A percentile compares a stretch with the other conserved stretches of the same genome.
These are phyloP conservation scores for Drosophila mimica DNA, from an alignment of 2,888 invertebrate species.

Conservation along the genomic window DNA sequence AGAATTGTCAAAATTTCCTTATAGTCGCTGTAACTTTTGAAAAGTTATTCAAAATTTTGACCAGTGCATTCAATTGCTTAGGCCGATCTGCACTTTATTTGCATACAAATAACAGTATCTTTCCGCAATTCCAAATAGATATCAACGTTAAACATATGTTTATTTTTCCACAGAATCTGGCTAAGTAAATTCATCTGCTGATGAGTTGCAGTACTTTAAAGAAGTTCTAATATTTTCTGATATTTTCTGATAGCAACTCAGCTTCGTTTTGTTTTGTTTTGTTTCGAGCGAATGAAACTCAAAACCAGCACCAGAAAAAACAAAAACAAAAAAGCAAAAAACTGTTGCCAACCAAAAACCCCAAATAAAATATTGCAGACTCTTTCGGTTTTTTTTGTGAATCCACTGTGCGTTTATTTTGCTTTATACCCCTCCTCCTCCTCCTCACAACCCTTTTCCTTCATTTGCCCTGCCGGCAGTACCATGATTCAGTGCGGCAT, in stretches of 20 bases:
- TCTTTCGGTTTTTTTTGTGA: slow-evolving; percentile 4
- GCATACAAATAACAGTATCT: not conserved
- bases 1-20: not conserved
- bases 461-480: not conserved
- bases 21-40: not conserved
- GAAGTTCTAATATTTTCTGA: slow-evolving; percentile 13
- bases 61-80: not conserved
- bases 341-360: not conserved
- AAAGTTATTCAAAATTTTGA: not conserved
- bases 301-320: slow-evolving; percentile 11
- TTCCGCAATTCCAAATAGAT: not conserved
- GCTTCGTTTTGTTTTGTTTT: not conserved
- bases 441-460: too few species aligned
- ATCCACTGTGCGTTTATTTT: slow-evolving; percentile 25
- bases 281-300: slow-evolving; percentile 36
- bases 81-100: not conserved
- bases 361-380: slow-evolving; percentile 10
- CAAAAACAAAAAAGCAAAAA: not conserved
- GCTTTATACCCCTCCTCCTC: not conserved
- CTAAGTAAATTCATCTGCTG: not conserved
- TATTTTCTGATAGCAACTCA: slow-evolving; percentile 7
- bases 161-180: not conserved
- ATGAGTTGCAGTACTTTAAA: not conserved
- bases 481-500: slow-evolving; percentile 20
- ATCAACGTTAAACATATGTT: not conserved